Evolutionary conservation across 2,888 invertebrate species (phyloP).

Genomic region (Mesorhabditis sp.): DNA sequence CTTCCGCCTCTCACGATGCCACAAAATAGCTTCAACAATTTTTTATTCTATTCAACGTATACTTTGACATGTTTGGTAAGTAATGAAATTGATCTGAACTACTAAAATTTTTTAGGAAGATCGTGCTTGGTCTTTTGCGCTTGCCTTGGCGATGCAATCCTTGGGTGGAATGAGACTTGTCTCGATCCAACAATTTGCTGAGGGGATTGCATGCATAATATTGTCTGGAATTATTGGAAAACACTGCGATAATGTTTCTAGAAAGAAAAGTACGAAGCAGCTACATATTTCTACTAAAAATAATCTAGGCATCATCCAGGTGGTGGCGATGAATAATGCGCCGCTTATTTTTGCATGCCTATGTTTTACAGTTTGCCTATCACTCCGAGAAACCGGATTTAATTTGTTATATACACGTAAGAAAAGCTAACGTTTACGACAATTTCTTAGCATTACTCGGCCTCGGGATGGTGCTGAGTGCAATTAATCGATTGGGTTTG

Average conservation of each 20-base stretch:
- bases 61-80: background rate
- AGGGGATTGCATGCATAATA: conserved; percentile 31
- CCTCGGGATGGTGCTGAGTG: conserved; percentile 32
- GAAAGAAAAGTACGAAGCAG: conserved; percentile 18
- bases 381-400: conserved; percentile 7
- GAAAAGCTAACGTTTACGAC: background rate
- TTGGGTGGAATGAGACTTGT: conserved; percentile 42
- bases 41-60: background rate
- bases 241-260: conserved; percentile 22
- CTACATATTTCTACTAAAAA: too few species aligned
- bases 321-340: conserved; percentile 40
- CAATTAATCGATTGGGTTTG: conserved; percentile 37
- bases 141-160: conserved; percentile 36
- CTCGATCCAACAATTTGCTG: conserved; percentile 39
- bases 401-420: background rate
- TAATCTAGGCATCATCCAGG: conserved; percentile 22
- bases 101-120: conserved; percentile 34
- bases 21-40: background rate
- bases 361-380: conserved; percentile 17
- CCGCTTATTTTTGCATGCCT: conserved; percentile 28
- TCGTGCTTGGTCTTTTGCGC: conserved; percentile 40
- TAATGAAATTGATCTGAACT: background rate
- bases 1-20: background rate
- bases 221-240: conserved; percentile 30
- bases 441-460: conserved; percentile 23